Percentiles rank a stretch among this genome's conserved stretches.
phyloP scores from a whole-genome alignment of 2,888 invertebrate species.

The Hemaris fuciformis region DNA sequence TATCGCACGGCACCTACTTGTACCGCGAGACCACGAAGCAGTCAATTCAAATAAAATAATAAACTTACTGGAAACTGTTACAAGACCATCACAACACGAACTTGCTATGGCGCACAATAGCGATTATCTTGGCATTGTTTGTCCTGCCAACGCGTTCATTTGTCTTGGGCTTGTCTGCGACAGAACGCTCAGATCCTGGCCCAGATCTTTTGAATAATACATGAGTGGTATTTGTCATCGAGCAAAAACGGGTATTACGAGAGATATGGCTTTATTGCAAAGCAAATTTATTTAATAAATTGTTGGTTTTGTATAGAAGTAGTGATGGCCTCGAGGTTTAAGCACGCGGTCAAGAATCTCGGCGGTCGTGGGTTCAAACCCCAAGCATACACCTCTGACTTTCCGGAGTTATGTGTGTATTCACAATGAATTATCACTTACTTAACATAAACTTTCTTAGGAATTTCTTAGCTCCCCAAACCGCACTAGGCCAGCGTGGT shows the following conservation, averaged over 20 bases:
- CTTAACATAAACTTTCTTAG: no score
- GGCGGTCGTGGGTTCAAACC: no score
- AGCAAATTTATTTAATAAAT: background rate
- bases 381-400: no score
- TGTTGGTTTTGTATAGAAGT: no score
- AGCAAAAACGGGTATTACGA: background rate
- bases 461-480: no score
- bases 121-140: constrained; percentile 5
- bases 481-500: no score
- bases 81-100: constrained; percentile 1
- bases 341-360: no score
- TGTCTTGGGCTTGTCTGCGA: constrained; percentile 13
- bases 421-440: no score
- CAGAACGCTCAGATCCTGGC: constrained; percentile 10
- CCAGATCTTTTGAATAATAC: constrained; percentile 9
- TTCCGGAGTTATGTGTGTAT: no score
- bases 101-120: constrained; percentile 3
- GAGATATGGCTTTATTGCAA: background rate
- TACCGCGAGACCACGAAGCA: no score
- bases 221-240: constrained; percentile 7
- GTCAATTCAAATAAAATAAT: background rate
- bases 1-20: no score
- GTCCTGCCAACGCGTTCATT: constrained; percentile 8
- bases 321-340: no score
- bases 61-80: background rate